These are phyloP conservation scores for Nycticryphes semicollaris DNA, from an alignment of 2,113 vertebrate genomes.

Conservation along the genomic window DNA sequence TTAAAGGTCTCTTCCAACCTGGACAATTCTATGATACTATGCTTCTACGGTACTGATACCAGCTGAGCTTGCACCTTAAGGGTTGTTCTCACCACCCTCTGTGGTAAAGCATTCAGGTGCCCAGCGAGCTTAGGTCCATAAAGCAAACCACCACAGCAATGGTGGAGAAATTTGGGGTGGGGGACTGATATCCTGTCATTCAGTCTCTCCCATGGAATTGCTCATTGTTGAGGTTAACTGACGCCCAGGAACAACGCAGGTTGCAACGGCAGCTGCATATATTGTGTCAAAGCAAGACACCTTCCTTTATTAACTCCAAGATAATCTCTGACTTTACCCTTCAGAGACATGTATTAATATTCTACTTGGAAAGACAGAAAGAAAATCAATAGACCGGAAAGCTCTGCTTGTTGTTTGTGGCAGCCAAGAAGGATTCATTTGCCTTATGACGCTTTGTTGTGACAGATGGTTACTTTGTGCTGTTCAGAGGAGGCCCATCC, in stretches of 20 bases:
- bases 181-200: neutral
- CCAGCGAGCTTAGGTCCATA: neutral
- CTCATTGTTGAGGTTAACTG: fast-evolving
- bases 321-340: constrained; percentile 1
- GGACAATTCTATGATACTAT: neutral
- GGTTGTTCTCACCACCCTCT: neutral
- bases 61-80: neutral
- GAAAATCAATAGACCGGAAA: neutral
- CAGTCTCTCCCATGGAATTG: neutral
- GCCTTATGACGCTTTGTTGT: neutral
- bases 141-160: neutral
- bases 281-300: neutral
- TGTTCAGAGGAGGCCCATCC: neutral
- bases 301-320: neutral
- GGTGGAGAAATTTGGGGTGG: neutral
- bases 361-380: constrained; percentile 1
- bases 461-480: neutral
- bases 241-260: neutral
- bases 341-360: neutral
- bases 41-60: neutral
- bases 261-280: neutral
- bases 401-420: neutral
- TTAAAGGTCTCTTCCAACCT: neutral
- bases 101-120: neutral
- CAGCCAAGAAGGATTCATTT: constrained; percentile 10